Evolutionary conservation across 2,797 vertebrate species (phyloP).

Genomic region (Steatocranus sp.): DNA sequence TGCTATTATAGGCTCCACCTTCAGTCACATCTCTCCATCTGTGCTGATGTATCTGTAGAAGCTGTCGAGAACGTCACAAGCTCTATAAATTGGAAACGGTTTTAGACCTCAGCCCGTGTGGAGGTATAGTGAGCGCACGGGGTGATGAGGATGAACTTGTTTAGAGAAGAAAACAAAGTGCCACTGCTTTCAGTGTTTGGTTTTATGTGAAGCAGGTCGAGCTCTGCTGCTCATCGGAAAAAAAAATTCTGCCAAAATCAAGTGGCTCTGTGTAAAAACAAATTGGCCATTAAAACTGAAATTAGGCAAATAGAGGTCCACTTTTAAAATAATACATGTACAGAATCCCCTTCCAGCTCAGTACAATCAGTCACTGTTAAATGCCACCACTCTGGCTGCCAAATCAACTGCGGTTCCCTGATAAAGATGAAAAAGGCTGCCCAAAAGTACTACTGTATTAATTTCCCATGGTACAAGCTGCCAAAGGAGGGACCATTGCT

Average conservation of each 20-base stretch:
- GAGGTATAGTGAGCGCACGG: background rate
- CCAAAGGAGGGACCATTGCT: background rate
- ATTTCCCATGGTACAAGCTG: background rate
- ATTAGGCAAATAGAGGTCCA: background rate
- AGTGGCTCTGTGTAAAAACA: background rate
- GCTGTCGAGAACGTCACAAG: background rate
- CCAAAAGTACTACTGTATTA: background rate
- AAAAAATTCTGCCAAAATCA: background rate
- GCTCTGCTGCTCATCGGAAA: background rate
- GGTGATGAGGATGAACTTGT: background rate
- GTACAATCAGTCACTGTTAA: background rate
- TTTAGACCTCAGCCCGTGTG: background rate
- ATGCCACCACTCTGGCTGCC: background rate
- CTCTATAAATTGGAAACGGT: background rate
- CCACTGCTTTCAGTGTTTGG: background rate
- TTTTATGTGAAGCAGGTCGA: background rate
- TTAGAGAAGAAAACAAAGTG: background rate
- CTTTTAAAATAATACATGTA: background rate
- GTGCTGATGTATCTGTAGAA: background rate
- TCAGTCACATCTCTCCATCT: background rate
- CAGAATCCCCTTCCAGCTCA: background rate
- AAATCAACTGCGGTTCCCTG: background rate
- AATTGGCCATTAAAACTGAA: background rate
- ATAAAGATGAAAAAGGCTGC: slow-evolving; percentile 10
- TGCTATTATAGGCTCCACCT: background rate